Base-by-base conservation (phyloP, 2,113 vertebrate genomes). In the Odontophorus gujanensis region DNA sequence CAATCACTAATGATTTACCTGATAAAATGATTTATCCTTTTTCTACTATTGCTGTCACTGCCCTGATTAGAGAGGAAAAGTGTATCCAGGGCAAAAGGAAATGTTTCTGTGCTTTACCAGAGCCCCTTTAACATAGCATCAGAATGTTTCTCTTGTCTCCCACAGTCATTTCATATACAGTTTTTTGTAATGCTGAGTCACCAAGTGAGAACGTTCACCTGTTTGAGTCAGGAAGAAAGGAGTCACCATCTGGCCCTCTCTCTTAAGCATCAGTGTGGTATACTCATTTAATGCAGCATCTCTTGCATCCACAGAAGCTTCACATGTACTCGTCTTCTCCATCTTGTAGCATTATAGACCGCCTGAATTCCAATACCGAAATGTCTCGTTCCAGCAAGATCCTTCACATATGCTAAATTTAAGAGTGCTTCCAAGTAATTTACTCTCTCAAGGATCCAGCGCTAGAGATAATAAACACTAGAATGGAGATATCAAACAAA, bases 381-480 rank as follows among this genome's bases (percentile, higher is more conserved):
- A 74, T 85, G 53, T 72, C 85, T 94, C 82, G 90, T 87, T 93
- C 71, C 92, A 90, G 58, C 40, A 72, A 87, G 87, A 93, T 91
- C 89, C 90, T 81, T 91, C 81, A 82, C 90, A 95, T 91, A 94
- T 94, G 87, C 89, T 92, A 68, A 82, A 80, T 38, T 5, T 85
- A 75, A 80, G 55, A 68, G 53, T 84, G 28, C 25, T 85, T 94
- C 92, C 85, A 90, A 92, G 80, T 91, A 87, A 87, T 90, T 94
- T 66, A 0, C 22, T 82, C 79, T 91, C 53, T 92, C 72, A 91
- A 81, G 79, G 80, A 85, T 93, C 76, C 51, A 77, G 61, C 80
- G 77, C 68, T 91, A 91, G 92, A 91, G 93, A 96, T 89, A 96
- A 96, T 95, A 96, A 96, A 95, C 92, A 96, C 25, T 79, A 76